phyloP scores from a whole-genome alignment of 2,797 vertebrate genomes.

The Sparus aurata region DNA sequence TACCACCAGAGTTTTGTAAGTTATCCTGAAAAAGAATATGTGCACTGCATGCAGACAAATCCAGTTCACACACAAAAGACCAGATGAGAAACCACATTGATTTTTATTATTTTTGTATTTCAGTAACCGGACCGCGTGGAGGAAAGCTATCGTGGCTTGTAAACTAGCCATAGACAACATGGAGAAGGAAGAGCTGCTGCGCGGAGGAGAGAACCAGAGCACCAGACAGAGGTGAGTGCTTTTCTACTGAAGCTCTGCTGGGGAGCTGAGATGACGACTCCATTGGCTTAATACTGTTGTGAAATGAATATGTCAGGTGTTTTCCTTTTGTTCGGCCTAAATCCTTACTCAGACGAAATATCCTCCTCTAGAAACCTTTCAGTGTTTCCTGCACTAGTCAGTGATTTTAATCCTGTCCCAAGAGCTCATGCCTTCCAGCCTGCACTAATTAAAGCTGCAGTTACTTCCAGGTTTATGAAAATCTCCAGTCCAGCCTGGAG shows the following conservation, averaged over 20 bases:
- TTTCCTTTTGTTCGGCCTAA: background rate
- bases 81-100: background rate
- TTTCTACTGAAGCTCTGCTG: conserved; percentile 14
- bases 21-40: background rate
- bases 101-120: conserved; percentile 10
- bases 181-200: conserved; percentile 93
- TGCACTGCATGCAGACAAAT: background rate
- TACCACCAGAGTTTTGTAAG: too few relatives aligned
- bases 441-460: background rate
- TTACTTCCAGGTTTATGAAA: background rate
- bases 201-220: conserved; percentile 77
- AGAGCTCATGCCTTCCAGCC: too few relatives aligned
- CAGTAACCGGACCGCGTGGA: conserved; percentile 97
- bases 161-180: conserved; percentile 93
- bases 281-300: background rate
- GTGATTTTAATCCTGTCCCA: background rate
- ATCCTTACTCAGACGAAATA: background rate
- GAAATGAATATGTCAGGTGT: background rate
- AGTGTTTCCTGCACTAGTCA: background rate
- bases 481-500: background rate
- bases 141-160: conserved; percentile 95
- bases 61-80: background rate
- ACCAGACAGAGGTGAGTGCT: conserved; percentile 88
- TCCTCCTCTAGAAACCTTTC: background rate
- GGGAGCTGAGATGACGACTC: background rate